Conservation (phyloP, 2,888 invertebrate genomes). For the Conops quadrifasciatus region DNA sequence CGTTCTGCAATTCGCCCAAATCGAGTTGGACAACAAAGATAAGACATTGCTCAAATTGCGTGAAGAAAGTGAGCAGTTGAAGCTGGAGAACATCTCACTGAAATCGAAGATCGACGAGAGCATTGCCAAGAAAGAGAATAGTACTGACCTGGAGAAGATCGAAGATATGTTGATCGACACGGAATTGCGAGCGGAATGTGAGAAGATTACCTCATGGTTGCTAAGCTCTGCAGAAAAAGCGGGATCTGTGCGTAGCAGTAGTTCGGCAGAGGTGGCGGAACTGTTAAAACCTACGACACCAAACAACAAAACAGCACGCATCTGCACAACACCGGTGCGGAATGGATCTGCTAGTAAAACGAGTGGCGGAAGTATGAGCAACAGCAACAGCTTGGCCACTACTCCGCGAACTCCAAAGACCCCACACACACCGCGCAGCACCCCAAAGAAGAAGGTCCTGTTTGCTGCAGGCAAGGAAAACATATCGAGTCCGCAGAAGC, state of each 20-base stretch:
- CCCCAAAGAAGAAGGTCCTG: slow-evolving; percentile 62
- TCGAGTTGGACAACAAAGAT: slow-evolving; percentile 64
- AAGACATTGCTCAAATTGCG: slow-evolving; percentile 57
- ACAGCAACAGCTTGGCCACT: slow-evolving; percentile 32
- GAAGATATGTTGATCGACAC: slow-evolving; percentile 57
- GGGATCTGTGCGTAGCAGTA: slow-evolving; percentile 55
- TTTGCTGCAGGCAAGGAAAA: slow-evolving; percentile 63
- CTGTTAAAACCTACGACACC: slow-evolving; percentile 54
- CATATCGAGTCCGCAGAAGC: slow-evolving; percentile 58
- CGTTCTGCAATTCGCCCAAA: slow-evolving; percentile 63
- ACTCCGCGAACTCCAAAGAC: slow-evolving; percentile 51
- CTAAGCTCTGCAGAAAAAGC: slow-evolving; percentile 53
- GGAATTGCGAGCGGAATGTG: slow-evolving; percentile 60
- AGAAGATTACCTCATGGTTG: slow-evolving; percentile 62
- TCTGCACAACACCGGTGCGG: slow-evolving; percentile 44
- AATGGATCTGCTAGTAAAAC: slow-evolving; percentile 26
- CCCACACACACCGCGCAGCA: slow-evolving; percentile 56
- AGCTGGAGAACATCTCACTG: slow-evolving; percentile 62
- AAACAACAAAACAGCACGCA: slow-evolving; percentile 43
- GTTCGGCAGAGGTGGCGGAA: slow-evolving; percentile 57
- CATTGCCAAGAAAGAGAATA: slow-evolving; percentile 54
- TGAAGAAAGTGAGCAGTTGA: slow-evolving; percentile 63
- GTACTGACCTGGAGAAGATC: slow-evolving; percentile 59
- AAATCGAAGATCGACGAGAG: slow-evolving; percentile 59
- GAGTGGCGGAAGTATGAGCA: slow-evolving; percentile 15